Conservation (phyloP, 2,113 vertebrate species). For the Pedionomus torquatus region DNA sequence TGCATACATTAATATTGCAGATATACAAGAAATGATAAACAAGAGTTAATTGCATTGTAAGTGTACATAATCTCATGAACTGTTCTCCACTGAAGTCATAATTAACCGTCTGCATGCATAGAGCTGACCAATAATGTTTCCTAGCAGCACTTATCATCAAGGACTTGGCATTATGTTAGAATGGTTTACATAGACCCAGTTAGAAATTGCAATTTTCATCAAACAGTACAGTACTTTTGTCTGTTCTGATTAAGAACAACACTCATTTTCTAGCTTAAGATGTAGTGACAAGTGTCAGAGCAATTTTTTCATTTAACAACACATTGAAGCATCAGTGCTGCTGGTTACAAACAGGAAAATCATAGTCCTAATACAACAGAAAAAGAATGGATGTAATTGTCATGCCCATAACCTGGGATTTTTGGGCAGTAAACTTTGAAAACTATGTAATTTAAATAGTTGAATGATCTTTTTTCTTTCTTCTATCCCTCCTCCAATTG, state of each 20-base stretch:
- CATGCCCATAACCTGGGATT: neutral
- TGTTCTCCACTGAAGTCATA: conserved; percentile 51
- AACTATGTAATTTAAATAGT: neutral
- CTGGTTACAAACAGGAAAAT: neutral
- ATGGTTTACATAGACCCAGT: conserved; percentile 40
- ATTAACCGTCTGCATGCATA: conserved; percentile 54
- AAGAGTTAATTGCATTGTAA: conserved; percentile 65
- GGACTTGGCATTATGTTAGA: conserved; percentile 6
- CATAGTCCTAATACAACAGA: neutral
- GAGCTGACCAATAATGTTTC: conserved; percentile 23
- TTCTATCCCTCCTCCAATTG: neutral
- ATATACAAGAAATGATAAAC: conserved; percentile 50
- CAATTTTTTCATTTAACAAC: conserved; percentile 47
- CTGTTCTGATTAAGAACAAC: conserved; percentile 58
- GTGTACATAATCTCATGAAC: conserved; percentile 57
- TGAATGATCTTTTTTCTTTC: neutral
- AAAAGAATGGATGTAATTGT: neutral
- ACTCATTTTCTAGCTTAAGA: conserved; percentile 52
- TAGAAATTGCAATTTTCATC: conserved; percentile 59
- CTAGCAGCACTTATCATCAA: conserved; percentile 50
- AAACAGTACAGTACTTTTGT: conserved; percentile 30
- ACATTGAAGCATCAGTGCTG: conserved; percentile 16
- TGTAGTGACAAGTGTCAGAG: conserved; percentile 45
- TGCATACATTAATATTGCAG: neutral
- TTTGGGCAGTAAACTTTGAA: neutral